Evolutionary conservation across 1,140 invertebrate genomes (phyloP).

Genomic region (Drosophila kohkoa): DNA sequence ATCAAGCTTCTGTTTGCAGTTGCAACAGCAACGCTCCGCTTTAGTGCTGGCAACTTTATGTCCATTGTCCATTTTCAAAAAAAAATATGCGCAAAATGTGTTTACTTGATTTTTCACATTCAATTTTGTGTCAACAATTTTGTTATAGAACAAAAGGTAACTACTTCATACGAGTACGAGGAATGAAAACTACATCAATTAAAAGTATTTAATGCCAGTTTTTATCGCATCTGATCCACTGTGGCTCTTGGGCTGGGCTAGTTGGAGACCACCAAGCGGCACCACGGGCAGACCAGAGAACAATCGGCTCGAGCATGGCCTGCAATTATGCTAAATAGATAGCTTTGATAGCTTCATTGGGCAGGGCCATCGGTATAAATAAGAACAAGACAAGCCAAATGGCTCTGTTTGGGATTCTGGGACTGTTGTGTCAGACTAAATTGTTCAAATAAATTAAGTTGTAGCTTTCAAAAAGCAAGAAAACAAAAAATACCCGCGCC

Average conservation of each 20-base stretch:
- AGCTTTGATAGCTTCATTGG: conserved; percentile 66
- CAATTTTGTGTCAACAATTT: conserved; percentile 35
- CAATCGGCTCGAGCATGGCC: conserved; percentile 22
- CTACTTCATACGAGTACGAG: too few relatives aligned
- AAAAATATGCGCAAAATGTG: background rate
- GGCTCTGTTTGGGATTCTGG: conserved; percentile 46
- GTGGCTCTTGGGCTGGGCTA: conserved; percentile 46
- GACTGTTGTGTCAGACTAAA: conserved; percentile 71
- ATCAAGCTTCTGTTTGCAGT: conserved; percentile 65
- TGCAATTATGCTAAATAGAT: conserved; percentile 81
- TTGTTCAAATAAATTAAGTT: conserved; percentile 84
- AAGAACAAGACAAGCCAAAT: conserved; percentile 68
- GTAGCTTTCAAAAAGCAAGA: conserved; percentile 73
- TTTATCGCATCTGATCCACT: conserved; percentile 6
- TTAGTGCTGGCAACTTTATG: conserved; percentile 13
- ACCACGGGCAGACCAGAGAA: conserved; percentile 3
- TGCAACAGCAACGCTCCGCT: conserved; percentile 46
- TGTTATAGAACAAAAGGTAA: background rate
- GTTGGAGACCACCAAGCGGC: conserved; percentile 56
- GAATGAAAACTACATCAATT: background rate
- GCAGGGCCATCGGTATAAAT: conserved; percentile 68
- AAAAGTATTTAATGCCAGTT: background rate
- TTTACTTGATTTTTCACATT: conserved; percentile 22
- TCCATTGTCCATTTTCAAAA: conserved; percentile 29
- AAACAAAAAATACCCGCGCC: background rate